phyloP scores from a whole-genome alignment of 2,797 vertebrate genomes.

The Philypnodon macrostomus region DNA sequence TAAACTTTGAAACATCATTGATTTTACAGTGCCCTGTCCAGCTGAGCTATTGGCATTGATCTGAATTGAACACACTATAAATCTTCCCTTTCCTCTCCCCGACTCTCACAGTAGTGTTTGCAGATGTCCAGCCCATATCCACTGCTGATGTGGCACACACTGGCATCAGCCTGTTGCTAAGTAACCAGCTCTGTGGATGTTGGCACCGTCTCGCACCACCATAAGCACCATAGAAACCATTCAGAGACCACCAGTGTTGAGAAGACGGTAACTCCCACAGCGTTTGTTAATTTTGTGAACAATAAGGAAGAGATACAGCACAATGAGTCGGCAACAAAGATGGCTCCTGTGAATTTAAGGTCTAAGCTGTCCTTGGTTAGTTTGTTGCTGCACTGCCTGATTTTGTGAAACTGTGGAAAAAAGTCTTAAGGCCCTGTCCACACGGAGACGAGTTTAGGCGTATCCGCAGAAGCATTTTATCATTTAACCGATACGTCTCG shows the following conservation, averaged over 20 bases:
- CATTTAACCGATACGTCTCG: too few species aligned
- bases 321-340: conserved; percentile 12
- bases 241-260: conserved; percentile 35
- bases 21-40: neutral
- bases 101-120: conserved; percentile 41
- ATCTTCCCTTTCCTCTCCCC: conserved; percentile 17
- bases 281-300: conserved; percentile 5
- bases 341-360: neutral
- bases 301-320: conserved; percentile 3
- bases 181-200: conserved; percentile 67
- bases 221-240: conserved; percentile 54
- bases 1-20: too few species aligned
- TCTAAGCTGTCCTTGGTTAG: too few species aligned
- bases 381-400: too few species aligned
- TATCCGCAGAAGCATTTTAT: too few species aligned
- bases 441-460: too few species aligned
- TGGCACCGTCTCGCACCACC: conserved; percentile 53
- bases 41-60: neutral
- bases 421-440: too few species aligned
- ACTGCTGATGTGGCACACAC: conserved; percentile 42
- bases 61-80: neutral
- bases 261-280: conserved; percentile 11
- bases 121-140: conserved; percentile 37
- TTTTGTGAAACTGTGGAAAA: too few species aligned
- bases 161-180: conserved; percentile 76